Conservation (phyloP, 92 coral and sea anemone genomes). For the Blastomussa wellsi region DNA sequence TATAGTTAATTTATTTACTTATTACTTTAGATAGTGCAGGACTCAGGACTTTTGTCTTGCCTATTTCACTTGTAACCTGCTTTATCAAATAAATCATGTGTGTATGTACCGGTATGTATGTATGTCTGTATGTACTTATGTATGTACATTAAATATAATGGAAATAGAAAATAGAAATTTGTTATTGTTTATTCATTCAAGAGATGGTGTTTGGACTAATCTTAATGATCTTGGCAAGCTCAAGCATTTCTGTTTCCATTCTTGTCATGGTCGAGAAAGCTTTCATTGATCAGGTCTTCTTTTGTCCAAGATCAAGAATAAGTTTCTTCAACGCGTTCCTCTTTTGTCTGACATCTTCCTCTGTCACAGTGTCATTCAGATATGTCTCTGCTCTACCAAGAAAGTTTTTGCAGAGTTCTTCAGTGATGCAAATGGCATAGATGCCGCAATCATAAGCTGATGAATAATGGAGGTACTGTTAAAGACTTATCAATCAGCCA, state of each 20-base stretch:
- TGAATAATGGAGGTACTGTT: not conserved
- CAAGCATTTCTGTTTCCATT: too few relatives aligned
- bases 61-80: too few relatives aligned
- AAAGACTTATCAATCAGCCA: not conserved
- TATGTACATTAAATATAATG: too few relatives aligned
- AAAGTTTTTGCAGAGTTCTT: conserved; percentile 66
- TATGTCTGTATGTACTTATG: too few relatives aligned
- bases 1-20: too few relatives aligned
- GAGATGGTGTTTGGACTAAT: not conserved
- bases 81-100: too few relatives aligned
- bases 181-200: not conserved
- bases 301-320: conserved; percentile 28
- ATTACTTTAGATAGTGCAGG: too few relatives aligned
- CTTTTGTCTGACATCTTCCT: conserved; percentile 25
- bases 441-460: conserved; percentile 91
- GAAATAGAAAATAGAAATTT: too few relatives aligned
- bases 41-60: too few relatives aligned
- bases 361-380: conserved; percentile 30
- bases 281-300: conserved; percentile 5
- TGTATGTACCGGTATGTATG: too few relatives aligned
- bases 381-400: conserved; percentile 36
- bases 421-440: conserved; percentile 75
- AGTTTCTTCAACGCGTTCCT: conserved; percentile 45
- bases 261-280: too few relatives aligned
- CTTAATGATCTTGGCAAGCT: too few relatives aligned